phyloP scores from a whole-genome alignment of 2,888 invertebrate species.

The Mythimna loreyi region DNA sequence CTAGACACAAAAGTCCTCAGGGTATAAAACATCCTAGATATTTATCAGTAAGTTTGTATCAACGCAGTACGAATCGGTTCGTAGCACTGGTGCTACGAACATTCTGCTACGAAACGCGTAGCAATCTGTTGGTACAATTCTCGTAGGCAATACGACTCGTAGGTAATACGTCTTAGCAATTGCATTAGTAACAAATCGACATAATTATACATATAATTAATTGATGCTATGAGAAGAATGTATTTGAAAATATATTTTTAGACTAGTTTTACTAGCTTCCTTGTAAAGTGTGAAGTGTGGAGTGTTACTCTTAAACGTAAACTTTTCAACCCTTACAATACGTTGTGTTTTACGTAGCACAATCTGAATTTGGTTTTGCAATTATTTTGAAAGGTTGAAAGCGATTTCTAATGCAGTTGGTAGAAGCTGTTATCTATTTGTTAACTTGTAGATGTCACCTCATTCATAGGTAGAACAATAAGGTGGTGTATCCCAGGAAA shows the following conservation, averaged over 20 bases:
- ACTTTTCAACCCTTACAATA: background rate
- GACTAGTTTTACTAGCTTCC: background rate
- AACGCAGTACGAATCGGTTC: constrained; percentile 63
- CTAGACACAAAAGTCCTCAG: background rate
- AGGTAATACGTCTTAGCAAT: constrained; percentile 26
- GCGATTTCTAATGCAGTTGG: too few species aligned
- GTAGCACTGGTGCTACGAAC: constrained; percentile 81
- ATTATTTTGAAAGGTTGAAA: background rate
- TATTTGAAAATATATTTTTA: background rate
- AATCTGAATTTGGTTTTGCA: background rate
- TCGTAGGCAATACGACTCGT: constrained; percentile 54
- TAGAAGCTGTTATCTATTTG: background rate
- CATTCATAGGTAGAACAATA: background rate
- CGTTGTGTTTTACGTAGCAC: background rate
- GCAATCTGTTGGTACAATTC: constrained; percentile 63
- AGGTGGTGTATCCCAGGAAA: background rate
- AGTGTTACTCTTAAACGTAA: background rate
- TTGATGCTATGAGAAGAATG: background rate
- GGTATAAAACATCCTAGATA: constrained; percentile 32
- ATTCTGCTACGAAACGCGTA: constrained; percentile 82
- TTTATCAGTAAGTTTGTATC: constrained; percentile 45
- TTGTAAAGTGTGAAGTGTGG: background rate
- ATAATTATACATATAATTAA: background rate
- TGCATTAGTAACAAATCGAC: background rate
- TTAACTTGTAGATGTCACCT: background rate